Conservation (phyloP, 2,113 vertebrate genomes). For the Ailuropoda melanoleuca region DNA sequence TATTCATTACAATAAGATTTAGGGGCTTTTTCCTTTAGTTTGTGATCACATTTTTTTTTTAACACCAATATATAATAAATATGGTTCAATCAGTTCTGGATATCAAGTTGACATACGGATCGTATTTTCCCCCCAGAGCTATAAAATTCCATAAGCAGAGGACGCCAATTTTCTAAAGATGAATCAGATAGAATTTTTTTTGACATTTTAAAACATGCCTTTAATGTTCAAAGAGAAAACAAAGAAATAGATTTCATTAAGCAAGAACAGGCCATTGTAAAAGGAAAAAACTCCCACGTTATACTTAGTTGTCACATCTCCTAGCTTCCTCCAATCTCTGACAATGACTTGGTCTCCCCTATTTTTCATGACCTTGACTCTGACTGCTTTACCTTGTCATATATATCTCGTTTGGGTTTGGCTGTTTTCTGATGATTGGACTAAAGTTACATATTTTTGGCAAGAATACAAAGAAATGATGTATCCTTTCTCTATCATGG, state of each 20-base stretch:
- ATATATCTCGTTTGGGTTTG: background rate
- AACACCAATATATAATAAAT: background rate
- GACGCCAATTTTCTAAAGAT: background rate
- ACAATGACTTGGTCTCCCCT: no score
- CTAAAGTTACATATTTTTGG: background rate
- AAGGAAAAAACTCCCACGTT: background rate
- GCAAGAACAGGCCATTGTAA: background rate
- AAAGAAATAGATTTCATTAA: background rate
- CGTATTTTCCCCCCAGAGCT: background rate
- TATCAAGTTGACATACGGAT: background rate
- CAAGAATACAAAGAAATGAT: background rate
- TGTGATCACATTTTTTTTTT: background rate
- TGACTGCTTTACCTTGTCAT: background rate
- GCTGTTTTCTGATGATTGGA: background rate
- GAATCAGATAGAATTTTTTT: background rate
- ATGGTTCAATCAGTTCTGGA: background rate
- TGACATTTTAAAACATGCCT: background rate
- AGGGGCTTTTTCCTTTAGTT: background rate
- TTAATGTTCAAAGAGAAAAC: slow-evolving; percentile 28
- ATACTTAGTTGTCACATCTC: background rate
- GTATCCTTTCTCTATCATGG: background rate
- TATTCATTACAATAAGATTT: background rate
- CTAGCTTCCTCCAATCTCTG: background rate
- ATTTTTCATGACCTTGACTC: background rate
- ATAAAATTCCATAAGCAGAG: background rate